Conservation (phyloP, 2,888 invertebrate genomes). For the Altica lythri region DNA sequence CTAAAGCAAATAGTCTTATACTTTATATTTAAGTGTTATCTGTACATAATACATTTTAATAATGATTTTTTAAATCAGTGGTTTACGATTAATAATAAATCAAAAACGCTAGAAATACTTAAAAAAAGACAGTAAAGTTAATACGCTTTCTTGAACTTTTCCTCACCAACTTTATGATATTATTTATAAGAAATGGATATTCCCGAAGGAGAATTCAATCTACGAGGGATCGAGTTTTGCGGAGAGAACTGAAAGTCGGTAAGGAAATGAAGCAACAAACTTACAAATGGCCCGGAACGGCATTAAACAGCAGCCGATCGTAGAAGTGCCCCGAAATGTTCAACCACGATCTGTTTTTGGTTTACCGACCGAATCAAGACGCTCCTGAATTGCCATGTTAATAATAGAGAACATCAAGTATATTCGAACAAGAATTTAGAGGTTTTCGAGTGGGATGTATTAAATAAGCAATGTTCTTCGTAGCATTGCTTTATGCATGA, state of each 20-base stretch:
- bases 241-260: constrained; percentile 9
- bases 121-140: no score
- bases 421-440: not conserved
- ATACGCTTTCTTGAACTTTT: no score
- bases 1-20: no score
- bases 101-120: no score
- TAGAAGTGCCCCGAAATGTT: constrained; percentile 45
- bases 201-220: constrained; percentile 19
- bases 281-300: constrained; percentile 57
- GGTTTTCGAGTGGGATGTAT: not conserved
- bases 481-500: no score
- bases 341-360: constrained; percentile 53
- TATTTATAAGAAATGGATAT: no score
- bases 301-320: constrained; percentile 53
- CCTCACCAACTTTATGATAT: no score
- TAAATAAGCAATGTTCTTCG: no score
- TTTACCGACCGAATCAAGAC: constrained; percentile 52
- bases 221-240: not conserved
- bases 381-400: constrained; percentile 39
- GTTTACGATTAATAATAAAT: no score
- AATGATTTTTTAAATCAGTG: no score
- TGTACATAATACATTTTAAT: no score
- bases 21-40: no score
- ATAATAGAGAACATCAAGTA: constrained; percentile 32
- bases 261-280: constrained; percentile 57